Percentiles rank a stretch among this genome's conserved stretches.
Evolutionary conservation across 2,113 vertebrate species (phyloP).

Genomic region (Pontoporia blainvillei): DNA sequence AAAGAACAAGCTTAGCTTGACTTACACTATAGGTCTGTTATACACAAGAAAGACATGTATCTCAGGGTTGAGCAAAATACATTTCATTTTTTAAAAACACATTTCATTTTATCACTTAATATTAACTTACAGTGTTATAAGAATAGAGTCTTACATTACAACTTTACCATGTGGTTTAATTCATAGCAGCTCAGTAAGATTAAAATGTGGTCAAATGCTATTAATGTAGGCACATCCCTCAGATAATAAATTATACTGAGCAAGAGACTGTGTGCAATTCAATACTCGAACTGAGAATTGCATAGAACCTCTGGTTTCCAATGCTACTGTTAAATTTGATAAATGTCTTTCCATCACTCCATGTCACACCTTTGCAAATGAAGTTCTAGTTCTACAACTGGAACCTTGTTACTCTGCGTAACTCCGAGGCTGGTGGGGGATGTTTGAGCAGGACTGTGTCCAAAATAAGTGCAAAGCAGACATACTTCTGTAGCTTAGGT

Average conservation of each 20-base stretch:
- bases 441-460: not conserved
- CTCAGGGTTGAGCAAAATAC: not conserved
- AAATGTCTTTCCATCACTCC: not conserved
- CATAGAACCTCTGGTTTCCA: not conserved
- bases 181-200: not conserved
- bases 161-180: not conserved
- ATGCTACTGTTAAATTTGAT: not conserved
- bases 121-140: not conserved
- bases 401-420: not conserved
- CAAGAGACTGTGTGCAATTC: not conserved
- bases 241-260: not conserved
- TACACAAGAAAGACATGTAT: not conserved
- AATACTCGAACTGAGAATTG: not conserved
- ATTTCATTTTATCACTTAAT: not conserved
- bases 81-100: not conserved
- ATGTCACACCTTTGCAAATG: not conserved
- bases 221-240: not conserved
- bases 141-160: not conserved
- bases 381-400: not conserved
- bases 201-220: not conserved
- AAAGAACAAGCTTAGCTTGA: not conserved
- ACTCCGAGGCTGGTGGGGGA: not conserved
- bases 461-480: not conserved
- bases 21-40: too few species aligned
- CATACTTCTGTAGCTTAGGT: not conserved